Evolutionary conservation across 2,888 invertebrate genomes (phyloP).

Genomic region (Apamea epomidion): DNA sequence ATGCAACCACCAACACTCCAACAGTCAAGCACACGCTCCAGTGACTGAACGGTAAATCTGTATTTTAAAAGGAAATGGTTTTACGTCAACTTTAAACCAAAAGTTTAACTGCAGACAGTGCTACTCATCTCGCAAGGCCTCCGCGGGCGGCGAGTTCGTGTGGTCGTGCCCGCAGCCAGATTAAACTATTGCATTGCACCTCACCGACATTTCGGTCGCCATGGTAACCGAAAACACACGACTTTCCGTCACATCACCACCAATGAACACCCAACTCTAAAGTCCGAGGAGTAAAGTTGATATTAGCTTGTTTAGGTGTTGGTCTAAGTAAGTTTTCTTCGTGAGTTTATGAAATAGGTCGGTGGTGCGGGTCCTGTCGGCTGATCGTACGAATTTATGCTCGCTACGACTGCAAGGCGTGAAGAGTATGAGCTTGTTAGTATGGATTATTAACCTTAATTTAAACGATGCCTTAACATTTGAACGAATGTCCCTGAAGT

Average conservation of each 20-base stretch:
- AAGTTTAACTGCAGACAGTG: constrained; percentile 61
- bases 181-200: constrained; percentile 87
- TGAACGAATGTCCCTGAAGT: not conserved
- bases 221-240: constrained; percentile 85
- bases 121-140: constrained; percentile 77
- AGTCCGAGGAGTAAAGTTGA: constrained; percentile 20
- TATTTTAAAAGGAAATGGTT: not conserved
- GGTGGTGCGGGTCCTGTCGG: constrained; percentile 76
- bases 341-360: constrained; percentile 80
- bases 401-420: constrained; percentile 68
- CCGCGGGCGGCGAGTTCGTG: constrained; percentile 82
- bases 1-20: not conserved
- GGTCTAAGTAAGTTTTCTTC: constrained; percentile 67
- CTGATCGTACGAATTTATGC: constrained; percentile 76
- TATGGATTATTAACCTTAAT: constrained; percentile 47
- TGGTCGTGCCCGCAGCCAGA: constrained; percentile 85
- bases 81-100: constrained; percentile 15
- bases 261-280: constrained; percentile 45
- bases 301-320: constrained; percentile 5
- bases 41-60: not conserved
- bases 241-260: constrained; percentile 63
- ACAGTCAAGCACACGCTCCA: not conserved
- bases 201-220: constrained; percentile 85
- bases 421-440: constrained; percentile 65
- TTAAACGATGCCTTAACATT: not conserved